These are phyloP conservation scores for Alitta virens DNA, from an alignment of 2,888 invertebrate species.

Conservation along the genomic window DNA sequence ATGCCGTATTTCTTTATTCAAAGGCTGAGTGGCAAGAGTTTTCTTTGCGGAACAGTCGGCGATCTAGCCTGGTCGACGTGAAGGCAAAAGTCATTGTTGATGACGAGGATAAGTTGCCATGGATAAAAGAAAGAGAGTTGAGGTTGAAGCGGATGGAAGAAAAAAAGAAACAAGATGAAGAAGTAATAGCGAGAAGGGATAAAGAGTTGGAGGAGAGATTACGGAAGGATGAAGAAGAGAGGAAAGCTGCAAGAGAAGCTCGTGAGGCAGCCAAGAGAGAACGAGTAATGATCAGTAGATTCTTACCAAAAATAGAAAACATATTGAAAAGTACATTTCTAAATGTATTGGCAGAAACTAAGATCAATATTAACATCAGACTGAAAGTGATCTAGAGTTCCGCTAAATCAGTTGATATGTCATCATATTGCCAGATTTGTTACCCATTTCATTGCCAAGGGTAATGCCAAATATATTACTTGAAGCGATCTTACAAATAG, in stretches of 20 bases:
- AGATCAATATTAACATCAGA: too few species aligned
- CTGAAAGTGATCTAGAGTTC: too few species aligned
- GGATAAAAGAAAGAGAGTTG: background rate
- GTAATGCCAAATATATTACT: too few species aligned
- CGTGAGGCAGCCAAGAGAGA: conserved; percentile 8
- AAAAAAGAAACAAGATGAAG: background rate
- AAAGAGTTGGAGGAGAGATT: background rate
- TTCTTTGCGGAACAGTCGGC: background rate
- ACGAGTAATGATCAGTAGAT: conserved; percentile 6
- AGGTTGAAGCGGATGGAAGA: background rate
- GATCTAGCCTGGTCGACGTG: background rate
- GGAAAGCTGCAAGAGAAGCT: conserved; percentile 5
- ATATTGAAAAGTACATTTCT: too few species aligned
- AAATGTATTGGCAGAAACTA: too few species aligned
- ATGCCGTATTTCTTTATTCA: background rate
- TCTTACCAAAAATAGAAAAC: too few species aligned
- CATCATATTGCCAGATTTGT: too few species aligned
- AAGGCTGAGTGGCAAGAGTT: background rate
- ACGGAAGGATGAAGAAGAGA: background rate
- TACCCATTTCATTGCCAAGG: too few species aligned
- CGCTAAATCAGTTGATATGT: too few species aligned
- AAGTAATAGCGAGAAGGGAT: background rate
- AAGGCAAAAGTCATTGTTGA: background rate
- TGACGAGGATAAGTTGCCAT: background rate
- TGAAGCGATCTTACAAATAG: too few species aligned